Percentiles rank a stretch among this genome's conserved stretches.
phyloP scores from a whole-genome alignment of 2,113 vertebrate species.

The Emydocephalus ijimae region DNA sequence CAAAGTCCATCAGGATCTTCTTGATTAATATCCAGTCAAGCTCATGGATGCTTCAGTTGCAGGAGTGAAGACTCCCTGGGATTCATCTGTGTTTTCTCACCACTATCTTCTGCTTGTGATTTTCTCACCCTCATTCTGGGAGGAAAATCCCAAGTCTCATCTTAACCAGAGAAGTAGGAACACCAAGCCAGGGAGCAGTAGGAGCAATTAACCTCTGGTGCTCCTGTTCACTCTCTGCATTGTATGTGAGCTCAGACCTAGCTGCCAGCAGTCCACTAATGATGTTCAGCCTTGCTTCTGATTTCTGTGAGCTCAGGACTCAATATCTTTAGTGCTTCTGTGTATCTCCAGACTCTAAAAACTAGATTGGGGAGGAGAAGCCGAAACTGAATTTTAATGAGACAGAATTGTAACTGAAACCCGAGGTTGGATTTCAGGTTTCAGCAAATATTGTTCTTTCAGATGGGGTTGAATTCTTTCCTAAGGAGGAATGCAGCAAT shows the following conservation, averaged over 20 bases:
- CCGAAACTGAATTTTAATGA: not conserved
- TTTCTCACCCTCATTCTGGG: not conserved
- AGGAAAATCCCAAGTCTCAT: not conserved
- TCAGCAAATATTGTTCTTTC: not conserved
- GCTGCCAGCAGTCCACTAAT: not conserved
- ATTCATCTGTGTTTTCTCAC: not conserved
- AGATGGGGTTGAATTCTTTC: not conserved
- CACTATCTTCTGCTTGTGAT: not conserved
- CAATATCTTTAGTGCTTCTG: not conserved
- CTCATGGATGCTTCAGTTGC: not conserved
- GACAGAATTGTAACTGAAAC: not conserved
- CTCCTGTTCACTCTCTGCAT: not conserved
- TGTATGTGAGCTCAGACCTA: not conserved
- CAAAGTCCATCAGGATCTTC: constrained; percentile 16
- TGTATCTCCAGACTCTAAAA: not conserved
- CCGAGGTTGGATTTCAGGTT: not conserved
- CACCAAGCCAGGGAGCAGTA: not conserved
- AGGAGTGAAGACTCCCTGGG: not conserved
- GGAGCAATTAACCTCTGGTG: not conserved
- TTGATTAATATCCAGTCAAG: constrained; percentile 6
- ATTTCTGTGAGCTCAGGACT: not conserved
- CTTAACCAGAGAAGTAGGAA: not conserved
- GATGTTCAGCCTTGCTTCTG: not conserved
- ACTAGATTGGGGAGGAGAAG: not conserved
- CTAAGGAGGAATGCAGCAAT: not conserved